A percentile compares a stretch with the other conserved stretches of the same genome.
Evolutionary conservation across 2,797 vertebrate species (phyloP).

Genomic region (Graptemys geographica): DNA sequence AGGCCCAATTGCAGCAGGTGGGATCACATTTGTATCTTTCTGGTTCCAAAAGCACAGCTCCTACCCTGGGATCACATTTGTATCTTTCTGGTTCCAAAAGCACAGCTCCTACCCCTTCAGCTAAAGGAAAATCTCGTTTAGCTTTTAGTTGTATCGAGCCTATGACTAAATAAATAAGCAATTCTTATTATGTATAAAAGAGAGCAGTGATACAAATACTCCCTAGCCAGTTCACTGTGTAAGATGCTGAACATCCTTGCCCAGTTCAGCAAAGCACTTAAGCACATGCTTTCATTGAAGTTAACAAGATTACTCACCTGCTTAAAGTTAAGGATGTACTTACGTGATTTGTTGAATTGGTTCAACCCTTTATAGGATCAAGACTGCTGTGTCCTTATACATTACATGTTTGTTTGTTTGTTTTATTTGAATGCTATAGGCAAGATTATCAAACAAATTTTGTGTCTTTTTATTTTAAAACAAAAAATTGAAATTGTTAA

Average conservation of each 20-base stretch:
- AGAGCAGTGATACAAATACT: accelerated
- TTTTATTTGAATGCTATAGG: neutral
- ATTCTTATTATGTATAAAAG: neutral
- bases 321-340: neutral
- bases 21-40: neutral
- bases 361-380: neutral
- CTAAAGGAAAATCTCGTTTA: neutral
- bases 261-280: neutral
- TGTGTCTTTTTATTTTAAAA: neutral
- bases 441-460: neutral
- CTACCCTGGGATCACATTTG: neutral
- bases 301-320: too few species aligned
- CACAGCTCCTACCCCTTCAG: neutral
- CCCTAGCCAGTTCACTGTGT: neutral
- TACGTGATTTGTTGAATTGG: neutral
- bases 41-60: neutral
- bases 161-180: neutral
- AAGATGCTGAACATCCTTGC: neutral
- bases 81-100: neutral
- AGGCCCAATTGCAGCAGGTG: neutral
- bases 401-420: neutral
- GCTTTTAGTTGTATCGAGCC: neutral
- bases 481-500: neutral
- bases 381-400: neutral
- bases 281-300: neutral